Evolutionary conservation across 2,113 vertebrate species (phyloP), one percentile per base, ranked within the genome.

Genomic region (Micronycteris hirsuta): DNA sequence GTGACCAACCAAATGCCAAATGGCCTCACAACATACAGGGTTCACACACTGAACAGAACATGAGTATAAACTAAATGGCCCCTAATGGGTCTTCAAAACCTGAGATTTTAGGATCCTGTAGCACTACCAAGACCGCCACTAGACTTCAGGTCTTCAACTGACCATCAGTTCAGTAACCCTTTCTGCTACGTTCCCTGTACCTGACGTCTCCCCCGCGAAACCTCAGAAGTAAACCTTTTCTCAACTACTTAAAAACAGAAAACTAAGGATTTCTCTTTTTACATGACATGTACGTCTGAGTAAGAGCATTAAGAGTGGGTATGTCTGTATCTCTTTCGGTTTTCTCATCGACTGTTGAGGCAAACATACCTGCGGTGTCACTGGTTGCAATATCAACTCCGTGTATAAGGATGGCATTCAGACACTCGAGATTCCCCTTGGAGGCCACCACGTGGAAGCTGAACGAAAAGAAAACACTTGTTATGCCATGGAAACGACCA

Each of bases 381-480:
- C 98, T 99, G 68, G 99, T 98, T 0, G 99, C 99, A 95, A 99
- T 96, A 87, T 99, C 99, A 28, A 98, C 99, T n/a, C 98, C 99
- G 5, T 99, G 99, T 68, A 98, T 56, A 12, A 99, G 99, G 95
- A 99, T 98, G 96, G 99, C 98, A 95, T 99, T 99, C 97, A 99
- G 96, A 98, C 99, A 99, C 3, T 99, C 99, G 17, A 99, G 98
- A 96, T 99, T 99, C 94, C 99, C 99, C 97, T 99, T 99, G 0
- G 99, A 99, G 0, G 99, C 99, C 49, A 99, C 99, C 58, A 99
- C 98, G 82, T 99, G 99, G 98, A 99, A 99, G 65, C 99, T 99
- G 47, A 56, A 88, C 26, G 89, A 3, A 82, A 94, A 67, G 89
- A 80, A 94, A 93, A 49, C 7, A 54, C 49, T 7, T 61, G n/a